These are phyloP conservation scores for Trichonephila clavipes DNA, from an alignment of 1,140 invertebrate genomes.

Conservation along the genomic window DNA sequence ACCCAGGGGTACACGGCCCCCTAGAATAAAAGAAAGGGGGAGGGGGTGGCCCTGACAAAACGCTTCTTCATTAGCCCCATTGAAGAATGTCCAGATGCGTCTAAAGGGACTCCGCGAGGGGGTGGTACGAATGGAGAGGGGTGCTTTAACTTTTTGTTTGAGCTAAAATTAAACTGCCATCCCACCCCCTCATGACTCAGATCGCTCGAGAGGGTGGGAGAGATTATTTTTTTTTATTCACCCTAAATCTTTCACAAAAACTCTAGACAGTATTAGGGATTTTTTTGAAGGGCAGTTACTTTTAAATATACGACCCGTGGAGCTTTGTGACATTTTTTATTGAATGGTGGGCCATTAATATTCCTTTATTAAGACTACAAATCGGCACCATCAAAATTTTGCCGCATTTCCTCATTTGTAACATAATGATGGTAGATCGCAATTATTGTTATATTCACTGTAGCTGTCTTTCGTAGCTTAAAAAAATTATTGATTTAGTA, in stretches of 20 bases:
- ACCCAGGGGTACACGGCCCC: constrained; percentile 21
- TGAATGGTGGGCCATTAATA: background rate
- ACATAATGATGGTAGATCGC: no score
- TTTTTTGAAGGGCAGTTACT: background rate
- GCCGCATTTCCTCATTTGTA: no score
- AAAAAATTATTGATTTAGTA: no score
- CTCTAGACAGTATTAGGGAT: background rate
- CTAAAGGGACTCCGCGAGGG: background rate
- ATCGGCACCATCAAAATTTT: no score
- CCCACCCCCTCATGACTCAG: constrained; percentile 15
- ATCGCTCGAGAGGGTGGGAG: constrained; percentile 27
- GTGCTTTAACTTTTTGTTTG: constrained; percentile 56
- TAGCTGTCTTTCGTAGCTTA: no score
- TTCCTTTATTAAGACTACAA: background rate
- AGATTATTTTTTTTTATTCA: constrained; percentile 25
- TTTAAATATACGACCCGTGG: background rate
- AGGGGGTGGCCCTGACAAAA: constrained; percentile 11
- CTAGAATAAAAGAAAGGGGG: background rate
- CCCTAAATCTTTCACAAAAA: background rate
- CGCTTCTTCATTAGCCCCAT: constrained; percentile 59
- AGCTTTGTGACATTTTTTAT: background rate
- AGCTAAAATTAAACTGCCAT: constrained; percentile 52
- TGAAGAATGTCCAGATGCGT: constrained; percentile 62
- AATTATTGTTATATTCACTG: no score
- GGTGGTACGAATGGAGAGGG: background rate